Conservation (phyloP, 2,888 invertebrate species). For the Drosophila neonasuta region DNA sequence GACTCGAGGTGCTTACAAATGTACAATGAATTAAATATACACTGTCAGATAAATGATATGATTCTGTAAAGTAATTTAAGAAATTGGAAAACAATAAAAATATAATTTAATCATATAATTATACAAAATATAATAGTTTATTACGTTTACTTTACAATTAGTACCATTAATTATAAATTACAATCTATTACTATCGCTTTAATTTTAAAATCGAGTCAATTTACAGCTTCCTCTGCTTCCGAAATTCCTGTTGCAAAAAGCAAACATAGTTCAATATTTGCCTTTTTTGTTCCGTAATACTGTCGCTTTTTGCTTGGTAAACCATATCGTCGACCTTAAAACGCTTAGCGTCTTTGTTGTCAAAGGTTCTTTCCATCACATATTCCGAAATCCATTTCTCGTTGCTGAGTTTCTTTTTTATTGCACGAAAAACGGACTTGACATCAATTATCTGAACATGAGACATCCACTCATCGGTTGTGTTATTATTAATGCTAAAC, state of each 20-base stretch:
- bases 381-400: slow-evolving; percentile 7
- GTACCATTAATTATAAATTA: too few species aligned
- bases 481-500: not conserved
- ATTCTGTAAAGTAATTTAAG: too few species aligned
- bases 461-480: not conserved
- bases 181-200: too few species aligned
- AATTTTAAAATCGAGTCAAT: not conserved
- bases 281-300: not conserved
- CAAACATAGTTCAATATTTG: not conserved
- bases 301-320: not conserved
- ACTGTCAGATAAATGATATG: too few species aligned
- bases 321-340: not conserved
- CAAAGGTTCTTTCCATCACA: not conserved
- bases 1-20: too few species aligned
- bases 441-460: not conserved
- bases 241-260: not conserved
- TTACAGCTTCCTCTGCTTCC: not conserved
- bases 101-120: too few species aligned
- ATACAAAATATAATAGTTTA: too few species aligned
- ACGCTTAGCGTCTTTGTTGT: not conserved
- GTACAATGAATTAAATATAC: too few species aligned
- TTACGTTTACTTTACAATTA: too few species aligned
- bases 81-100: too few species aligned
- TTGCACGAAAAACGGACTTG: not conserved
- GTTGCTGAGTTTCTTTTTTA: not conserved